Evolutionary conservation across 2,888 invertebrate species (phyloP).

Genomic region (Cartodere bifasciata): DNA sequence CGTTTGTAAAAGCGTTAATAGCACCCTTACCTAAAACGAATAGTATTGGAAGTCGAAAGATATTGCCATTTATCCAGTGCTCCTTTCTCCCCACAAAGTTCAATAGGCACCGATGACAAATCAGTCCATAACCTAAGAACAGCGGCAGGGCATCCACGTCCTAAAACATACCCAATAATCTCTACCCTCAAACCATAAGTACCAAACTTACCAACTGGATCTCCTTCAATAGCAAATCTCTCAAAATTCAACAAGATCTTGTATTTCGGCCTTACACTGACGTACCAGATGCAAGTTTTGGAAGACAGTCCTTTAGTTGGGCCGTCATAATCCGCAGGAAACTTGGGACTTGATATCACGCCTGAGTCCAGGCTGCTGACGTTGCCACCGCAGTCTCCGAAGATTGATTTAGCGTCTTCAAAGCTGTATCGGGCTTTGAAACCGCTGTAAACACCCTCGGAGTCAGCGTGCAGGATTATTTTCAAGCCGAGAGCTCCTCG

Average conservation of each 20-base stretch:
- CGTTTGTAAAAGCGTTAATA: too few species aligned
- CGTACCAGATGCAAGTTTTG: constrained; percentile 93
- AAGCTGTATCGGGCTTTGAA: constrained; percentile 95
- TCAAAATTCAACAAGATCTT: constrained; percentile 85
- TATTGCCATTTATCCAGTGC: constrained; percentile 67
- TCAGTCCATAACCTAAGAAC: constrained; percentile 83
- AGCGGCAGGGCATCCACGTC: constrained; percentile 83
- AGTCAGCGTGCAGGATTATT: constrained; percentile 79
- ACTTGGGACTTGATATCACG: constrained; percentile 80
- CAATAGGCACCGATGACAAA: constrained; percentile 65
- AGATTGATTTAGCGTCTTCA: constrained; percentile 74
- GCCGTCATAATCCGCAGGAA: constrained; percentile 80
- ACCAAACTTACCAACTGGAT: constrained; percentile 58
- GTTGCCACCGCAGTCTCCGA: constrained; percentile 88
- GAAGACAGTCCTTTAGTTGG: constrained; percentile 68
- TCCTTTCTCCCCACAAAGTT: constrained; percentile 79
- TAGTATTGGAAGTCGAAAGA: constrained; percentile 73
- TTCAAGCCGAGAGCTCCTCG: constrained; percentile 79
- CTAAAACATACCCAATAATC: constrained; percentile 34
- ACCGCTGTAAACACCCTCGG: constrained; percentile 79
- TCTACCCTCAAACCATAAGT: not conserved
- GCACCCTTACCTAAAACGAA: constrained; percentile 66
- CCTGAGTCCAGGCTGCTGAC: constrained; percentile 73
- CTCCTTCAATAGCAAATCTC: constrained; percentile 87
- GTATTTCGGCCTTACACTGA: constrained; percentile 74